Conservation (phyloP, 2,113 vertebrate genomes). For the Circaetus gallicus region DNA sequence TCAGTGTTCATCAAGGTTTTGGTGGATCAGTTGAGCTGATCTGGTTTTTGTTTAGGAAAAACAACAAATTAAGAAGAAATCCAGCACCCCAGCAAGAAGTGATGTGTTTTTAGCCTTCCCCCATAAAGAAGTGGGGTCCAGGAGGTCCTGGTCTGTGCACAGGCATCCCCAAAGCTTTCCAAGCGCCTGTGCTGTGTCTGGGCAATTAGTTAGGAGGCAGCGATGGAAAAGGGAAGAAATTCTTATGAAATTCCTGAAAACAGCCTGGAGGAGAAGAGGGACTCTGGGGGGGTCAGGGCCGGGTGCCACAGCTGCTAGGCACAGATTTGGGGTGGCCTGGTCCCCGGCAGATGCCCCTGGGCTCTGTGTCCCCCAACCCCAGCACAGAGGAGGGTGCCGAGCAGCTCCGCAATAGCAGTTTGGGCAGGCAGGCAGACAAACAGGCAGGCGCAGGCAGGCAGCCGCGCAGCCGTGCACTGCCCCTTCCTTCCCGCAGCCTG, state of each 20-base stretch:
- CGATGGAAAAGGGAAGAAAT: not conserved
- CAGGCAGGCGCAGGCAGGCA: not conserved
- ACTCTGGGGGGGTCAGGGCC: too few relatives aligned
- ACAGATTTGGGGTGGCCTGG: not conserved
- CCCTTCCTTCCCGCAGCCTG: not conserved
- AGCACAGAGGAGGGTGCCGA: not conserved
- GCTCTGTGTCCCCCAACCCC: fast-evolving
- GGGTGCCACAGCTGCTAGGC: not conserved
- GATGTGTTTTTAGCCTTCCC: not conserved
- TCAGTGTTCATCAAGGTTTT: not conserved
- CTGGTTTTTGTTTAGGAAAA: not conserved
- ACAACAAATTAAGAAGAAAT: not conserved
- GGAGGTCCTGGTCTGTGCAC: not conserved
- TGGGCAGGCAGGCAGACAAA: not conserved
- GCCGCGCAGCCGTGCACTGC: not conserved
- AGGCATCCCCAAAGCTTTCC: fast-evolving
- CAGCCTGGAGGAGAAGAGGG: not conserved
- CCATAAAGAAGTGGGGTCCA: not conserved
- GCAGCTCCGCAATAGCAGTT: not conserved
- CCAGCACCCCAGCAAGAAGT: fast-evolving
- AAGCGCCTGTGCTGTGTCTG: not conserved
- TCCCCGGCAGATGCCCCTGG: not conserved
- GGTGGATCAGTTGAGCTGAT: not conserved
- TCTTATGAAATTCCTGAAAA: not conserved
- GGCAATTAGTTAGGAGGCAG: not conserved